These are phyloP conservation scores for Lepidocolaptes lacrymiger DNA, from an alignment of 2,797 vertebrate genomes.

Conservation along the genomic window DNA sequence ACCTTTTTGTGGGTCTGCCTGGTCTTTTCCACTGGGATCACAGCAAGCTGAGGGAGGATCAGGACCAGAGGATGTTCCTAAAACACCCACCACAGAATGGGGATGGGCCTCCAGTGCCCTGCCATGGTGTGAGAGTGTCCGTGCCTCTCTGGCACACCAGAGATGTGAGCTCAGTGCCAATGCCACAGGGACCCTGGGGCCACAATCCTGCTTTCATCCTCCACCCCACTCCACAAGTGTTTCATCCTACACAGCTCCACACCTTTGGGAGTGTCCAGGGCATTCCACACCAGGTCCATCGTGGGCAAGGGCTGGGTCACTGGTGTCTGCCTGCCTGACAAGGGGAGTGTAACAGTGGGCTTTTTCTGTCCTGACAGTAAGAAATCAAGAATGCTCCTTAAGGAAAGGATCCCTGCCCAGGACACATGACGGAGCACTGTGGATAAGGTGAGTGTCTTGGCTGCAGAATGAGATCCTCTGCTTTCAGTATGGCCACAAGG, in stretches of 20 bases:
- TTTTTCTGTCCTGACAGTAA: conserved; percentile 11
- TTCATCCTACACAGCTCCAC: not conserved
- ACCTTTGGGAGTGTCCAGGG: not conserved
- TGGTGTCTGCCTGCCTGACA: not conserved
- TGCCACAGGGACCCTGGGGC: not conserved
- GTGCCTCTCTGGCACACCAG: not conserved
- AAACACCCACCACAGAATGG: not conserved
- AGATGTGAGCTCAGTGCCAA: accelerated
- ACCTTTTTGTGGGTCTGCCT: not conserved
- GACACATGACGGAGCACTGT: not conserved
- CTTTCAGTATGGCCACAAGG: not conserved
- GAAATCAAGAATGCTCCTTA: not conserved
- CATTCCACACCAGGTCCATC: not conserved
- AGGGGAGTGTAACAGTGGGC: not conserved
- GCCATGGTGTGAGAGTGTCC: accelerated
- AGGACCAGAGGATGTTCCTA: not conserved
- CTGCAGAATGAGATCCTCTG: not conserved
- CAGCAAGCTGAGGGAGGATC: not conserved
- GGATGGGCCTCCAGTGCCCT: accelerated
- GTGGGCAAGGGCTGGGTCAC: not conserved
- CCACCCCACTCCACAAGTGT: not conserved
- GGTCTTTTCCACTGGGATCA: not conserved
- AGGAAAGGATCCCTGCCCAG: not conserved
- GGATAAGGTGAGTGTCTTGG: conserved; percentile 22
- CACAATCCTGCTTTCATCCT: not conserved